Conservation (phyloP, 2,888 invertebrate genomes). For the Limenitis camilla region DNA sequence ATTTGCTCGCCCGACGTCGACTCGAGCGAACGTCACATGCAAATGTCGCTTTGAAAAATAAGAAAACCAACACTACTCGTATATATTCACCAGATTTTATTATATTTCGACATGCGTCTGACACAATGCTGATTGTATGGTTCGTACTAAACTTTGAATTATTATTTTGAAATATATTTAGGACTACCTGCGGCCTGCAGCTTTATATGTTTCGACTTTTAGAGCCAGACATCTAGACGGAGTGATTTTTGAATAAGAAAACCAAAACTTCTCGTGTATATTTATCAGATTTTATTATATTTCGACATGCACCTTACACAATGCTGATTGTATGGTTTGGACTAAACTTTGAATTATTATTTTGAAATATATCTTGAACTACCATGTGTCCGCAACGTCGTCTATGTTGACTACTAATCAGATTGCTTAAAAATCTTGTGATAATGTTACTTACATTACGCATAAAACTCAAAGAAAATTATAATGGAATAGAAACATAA, state of each 20-base stretch:
- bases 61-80: conserved; percentile 42
- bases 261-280: conserved; percentile 41
- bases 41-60: conserved; percentile 42
- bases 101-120: conserved; percentile 49
- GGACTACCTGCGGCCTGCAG: neutral
- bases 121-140: conserved; percentile 33
- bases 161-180: neutral
- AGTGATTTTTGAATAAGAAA: too few species aligned
- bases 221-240: too few species aligned
- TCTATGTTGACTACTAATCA: too few species aligned
- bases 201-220: too few species aligned
- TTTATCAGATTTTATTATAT: conserved; percentile 50
- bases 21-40: conserved; percentile 45
- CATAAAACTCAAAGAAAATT: too few species aligned
- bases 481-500: too few species aligned
- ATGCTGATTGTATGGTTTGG: conserved; percentile 21
- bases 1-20: conserved; percentile 35
- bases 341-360: too few species aligned
- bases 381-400: neutral
- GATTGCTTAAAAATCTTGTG: too few species aligned
- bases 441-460: too few species aligned
- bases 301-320: conserved; percentile 49
- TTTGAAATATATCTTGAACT: neutral
- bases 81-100: conserved; percentile 48
- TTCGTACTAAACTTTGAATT: neutral